Evolutionary conservation across 2,888 invertebrate genomes (phyloP).

Genomic region (Drosophila borealis): DNA sequence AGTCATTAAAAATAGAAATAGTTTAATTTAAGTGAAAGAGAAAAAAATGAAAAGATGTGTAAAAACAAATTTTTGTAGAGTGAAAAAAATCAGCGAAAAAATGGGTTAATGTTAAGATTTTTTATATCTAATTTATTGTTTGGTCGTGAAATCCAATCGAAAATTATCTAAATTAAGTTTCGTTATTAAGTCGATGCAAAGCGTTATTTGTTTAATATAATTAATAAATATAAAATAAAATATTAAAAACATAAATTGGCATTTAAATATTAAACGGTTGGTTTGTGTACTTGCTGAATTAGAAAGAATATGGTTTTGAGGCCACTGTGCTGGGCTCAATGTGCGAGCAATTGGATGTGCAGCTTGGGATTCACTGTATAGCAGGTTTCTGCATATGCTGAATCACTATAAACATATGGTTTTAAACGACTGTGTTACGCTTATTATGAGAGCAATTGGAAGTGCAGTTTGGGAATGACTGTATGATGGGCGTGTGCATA

Average conservation of each 20-base stretch:
- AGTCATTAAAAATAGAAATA: constrained; percentile 76
- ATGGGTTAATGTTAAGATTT: constrained; percentile 52
- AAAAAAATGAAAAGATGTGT: constrained; percentile 29
- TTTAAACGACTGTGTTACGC: background rate
- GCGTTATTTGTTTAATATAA: constrained; percentile 48
- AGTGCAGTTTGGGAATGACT: background rate
- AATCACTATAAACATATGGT: background rate
- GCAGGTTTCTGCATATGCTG: background rate
- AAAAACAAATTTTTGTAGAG: constrained; percentile 32
- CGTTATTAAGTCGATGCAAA: constrained; percentile 45
- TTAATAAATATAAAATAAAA: constrained; percentile 36
- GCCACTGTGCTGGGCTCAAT: background rate
- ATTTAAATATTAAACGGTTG: background rate
- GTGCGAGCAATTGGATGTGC: background rate
- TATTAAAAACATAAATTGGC: constrained; percentile 15
- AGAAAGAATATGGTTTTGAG: background rate
- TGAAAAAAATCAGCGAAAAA: constrained; percentile 35
- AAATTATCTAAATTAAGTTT: constrained; percentile 64
- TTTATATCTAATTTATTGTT: constrained; percentile 72
- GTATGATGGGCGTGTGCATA: constrained; percentile 1
- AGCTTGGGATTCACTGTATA: background rate
- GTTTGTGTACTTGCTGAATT: background rate
- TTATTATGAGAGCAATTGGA: background rate
- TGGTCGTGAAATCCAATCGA: constrained; percentile 52
- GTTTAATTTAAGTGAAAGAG: constrained; percentile 75